These are phyloP conservation scores for Cyclina sinensis DNA, from an alignment of 1,140 invertebrate genomes.

Conservation along the genomic window DNA sequence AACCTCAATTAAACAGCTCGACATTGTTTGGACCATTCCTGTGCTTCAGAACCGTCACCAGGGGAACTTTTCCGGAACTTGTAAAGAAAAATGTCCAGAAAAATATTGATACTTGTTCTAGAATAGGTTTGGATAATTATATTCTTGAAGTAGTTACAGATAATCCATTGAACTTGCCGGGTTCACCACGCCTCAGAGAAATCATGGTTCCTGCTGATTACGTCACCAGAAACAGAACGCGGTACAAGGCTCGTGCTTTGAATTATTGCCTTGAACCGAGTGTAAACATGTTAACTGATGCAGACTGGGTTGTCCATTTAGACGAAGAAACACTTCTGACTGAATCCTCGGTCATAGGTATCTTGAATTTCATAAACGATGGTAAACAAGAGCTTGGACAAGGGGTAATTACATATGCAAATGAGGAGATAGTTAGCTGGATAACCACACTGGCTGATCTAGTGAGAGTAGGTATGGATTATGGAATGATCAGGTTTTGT, in stretches of 20 bases:
- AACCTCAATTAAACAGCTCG: constrained; percentile 95
- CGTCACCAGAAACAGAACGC: constrained; percentile 94
- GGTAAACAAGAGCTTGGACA: constrained; percentile 99
- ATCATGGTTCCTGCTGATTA: constrained; percentile 95
- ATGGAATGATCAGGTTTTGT: constrained; percentile 97
- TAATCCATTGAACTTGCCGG: constrained; percentile 91
- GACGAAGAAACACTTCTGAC: constrained; percentile 99
- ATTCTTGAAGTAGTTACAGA: constrained; percentile 99
- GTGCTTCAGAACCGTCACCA: constrained; percentile 97
- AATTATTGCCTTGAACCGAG: constrained; percentile 98
- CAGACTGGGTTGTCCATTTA: constrained; percentile 98
- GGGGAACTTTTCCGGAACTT: constrained; percentile 97
- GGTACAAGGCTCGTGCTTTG: constrained; percentile 98
- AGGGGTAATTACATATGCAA: constrained; percentile 99
- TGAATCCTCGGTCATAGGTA: constrained; percentile 94
- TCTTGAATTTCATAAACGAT: constrained; percentile 98
- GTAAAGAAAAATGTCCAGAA: constrained; percentile 94
- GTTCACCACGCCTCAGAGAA: constrained; percentile 92
- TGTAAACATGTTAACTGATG: constrained; percentile 94
- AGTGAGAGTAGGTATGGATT: constrained; percentile 95
- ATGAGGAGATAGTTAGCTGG: constrained; percentile 98
- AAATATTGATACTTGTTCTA: constrained; percentile 96
- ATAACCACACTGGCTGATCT: constrained; percentile 98
- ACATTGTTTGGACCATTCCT: constrained; percentile 97
- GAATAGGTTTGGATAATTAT: constrained; percentile 97